These are phyloP conservation scores for Cistogaster globosa DNA, from an alignment of 2,888 invertebrate species.

Conservation along the genomic window DNA sequence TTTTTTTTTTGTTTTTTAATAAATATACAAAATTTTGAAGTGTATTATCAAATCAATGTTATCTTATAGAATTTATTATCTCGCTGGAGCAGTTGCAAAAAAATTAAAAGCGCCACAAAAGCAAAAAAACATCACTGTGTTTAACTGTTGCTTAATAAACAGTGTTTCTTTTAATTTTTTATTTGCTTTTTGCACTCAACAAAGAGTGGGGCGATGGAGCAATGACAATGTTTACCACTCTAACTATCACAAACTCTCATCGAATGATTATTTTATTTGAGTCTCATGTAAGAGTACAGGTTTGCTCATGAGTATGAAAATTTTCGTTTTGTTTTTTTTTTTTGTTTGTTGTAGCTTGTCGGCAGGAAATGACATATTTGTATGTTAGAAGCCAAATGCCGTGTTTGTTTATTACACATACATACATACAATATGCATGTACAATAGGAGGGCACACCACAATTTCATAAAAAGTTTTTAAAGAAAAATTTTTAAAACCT, in stretches of 20 bases:
- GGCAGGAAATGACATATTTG: slow-evolving; percentile 54
- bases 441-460: background rate
- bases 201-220: background rate
- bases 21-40: background rate
- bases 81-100: slow-evolving; percentile 16
- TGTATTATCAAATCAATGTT: background rate
- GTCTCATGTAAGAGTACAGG: background rate
- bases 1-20: no score
- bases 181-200: slow-evolving; percentile 20
- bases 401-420: slow-evolving; percentile 7
- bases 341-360: background rate
- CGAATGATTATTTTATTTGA: slow-evolving; percentile 24
- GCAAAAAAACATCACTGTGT: slow-evolving; percentile 7
- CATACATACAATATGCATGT: slow-evolving; percentile 4
- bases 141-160: slow-evolving; percentile 41
- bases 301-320: background rate
- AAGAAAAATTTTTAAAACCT: no score
- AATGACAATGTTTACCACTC: slow-evolving; percentile 4
- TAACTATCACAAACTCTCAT: slow-evolving; percentile 36
- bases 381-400: slow-evolving; percentile 47
- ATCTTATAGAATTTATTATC: slow-evolving; percentile 23
- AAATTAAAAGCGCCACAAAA: slow-evolving; percentile 6
- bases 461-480: no score
- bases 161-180: slow-evolving; percentile 1
- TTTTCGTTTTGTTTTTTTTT: background rate